These are phyloP conservation scores for Dryobotodes eremita DNA, from an alignment of 2,888 invertebrate species.

Conservation along the genomic window DNA sequence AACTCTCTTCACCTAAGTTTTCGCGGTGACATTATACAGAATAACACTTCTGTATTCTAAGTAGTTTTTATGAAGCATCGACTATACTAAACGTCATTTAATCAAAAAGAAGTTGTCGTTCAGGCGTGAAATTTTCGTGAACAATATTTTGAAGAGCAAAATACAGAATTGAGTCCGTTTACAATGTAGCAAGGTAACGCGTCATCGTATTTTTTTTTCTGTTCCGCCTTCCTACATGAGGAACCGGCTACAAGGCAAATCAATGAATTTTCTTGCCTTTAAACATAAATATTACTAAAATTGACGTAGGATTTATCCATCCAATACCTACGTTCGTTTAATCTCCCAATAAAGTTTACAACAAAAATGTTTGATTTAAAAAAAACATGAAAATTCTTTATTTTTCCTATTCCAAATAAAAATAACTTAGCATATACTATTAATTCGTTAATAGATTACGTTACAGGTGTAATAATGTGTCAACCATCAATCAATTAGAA, in stretches of 20 bases:
- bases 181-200: neutral
- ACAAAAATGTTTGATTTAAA: neutral
- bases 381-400: neutral
- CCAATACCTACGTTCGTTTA: too few species aligned
- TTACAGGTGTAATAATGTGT: slow-evolving; percentile 27
- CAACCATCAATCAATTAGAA: slow-evolving; percentile 41
- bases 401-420: neutral
- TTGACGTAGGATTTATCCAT: neutral
- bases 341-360: too few species aligned
- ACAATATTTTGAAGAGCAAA: neutral
- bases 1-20: neutral
- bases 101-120: neutral
- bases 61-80: neutral
- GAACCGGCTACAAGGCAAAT: too few species aligned
- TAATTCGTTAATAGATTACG: slow-evolving; percentile 46
- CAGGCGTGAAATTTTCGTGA: neutral
- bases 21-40: neutral
- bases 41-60: neutral
- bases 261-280: neutral
- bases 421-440: slow-evolving; percentile 23
- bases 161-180: neutral
- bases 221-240: neutral
- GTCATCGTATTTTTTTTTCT: neutral
- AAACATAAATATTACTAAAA: neutral
- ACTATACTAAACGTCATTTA: neutral